Conservation (phyloP, 2,888 invertebrate genomes). For the Lasioglossum malachurum region DNA sequence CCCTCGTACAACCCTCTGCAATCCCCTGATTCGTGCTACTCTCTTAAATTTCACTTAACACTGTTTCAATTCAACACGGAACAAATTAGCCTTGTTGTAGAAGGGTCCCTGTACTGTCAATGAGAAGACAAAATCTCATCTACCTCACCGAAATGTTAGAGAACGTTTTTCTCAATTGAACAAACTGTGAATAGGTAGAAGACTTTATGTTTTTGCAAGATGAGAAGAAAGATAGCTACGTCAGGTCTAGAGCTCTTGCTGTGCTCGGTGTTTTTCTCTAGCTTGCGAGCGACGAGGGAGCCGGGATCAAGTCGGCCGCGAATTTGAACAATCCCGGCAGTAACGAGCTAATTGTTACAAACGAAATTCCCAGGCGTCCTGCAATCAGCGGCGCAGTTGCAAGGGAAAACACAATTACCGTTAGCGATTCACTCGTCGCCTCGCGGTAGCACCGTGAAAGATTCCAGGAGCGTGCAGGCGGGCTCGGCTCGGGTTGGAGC, state of each 20-base stretch:
- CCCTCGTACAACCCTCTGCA: neutral
- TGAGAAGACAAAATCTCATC: neutral
- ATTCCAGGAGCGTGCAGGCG: slow-evolving; percentile 14
- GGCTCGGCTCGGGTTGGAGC: neutral
- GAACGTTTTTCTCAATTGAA: too few species aligned
- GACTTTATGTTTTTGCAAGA: neutral
- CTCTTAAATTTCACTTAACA: neutral
- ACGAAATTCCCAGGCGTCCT: slow-evolving; percentile 35
- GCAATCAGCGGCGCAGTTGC: slow-evolving; percentile 28
- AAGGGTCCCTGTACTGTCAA: neutral
- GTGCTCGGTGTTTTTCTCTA: neutral
- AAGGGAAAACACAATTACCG: slow-evolving; percentile 48
- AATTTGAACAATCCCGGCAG: neutral
- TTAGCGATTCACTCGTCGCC: slow-evolving; percentile 41
- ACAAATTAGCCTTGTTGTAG: neutral
- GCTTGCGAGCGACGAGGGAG: neutral
- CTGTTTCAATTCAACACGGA: neutral
- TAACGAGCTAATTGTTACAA: slow-evolving; percentile 35
- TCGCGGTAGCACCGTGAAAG: slow-evolving; percentile 27
- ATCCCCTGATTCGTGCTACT: neutral
- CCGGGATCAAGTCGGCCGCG: neutral
- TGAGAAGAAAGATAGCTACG: neutral
- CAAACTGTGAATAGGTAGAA: neutral
- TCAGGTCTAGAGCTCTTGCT: neutral
- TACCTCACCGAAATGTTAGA: too few species aligned